Conservation (phyloP, 2,888 invertebrate species). For the Hydropsyche betteni region DNA sequence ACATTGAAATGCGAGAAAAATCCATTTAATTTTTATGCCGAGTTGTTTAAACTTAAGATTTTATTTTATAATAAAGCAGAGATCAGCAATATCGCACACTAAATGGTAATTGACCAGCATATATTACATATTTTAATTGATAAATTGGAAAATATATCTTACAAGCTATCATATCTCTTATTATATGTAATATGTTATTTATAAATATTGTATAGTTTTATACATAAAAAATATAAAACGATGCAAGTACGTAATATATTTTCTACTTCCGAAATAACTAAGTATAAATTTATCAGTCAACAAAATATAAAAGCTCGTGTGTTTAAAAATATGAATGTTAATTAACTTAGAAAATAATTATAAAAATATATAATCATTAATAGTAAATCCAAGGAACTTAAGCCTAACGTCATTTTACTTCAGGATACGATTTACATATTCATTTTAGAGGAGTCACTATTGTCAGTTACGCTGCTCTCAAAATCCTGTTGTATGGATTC, state of each 20-base stretch:
- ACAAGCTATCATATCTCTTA: too few relatives aligned
- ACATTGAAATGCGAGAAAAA: too few relatives aligned
- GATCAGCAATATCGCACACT: too few relatives aligned
- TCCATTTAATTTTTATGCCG: too few relatives aligned
- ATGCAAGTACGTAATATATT: neutral
- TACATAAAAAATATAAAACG: neutral
- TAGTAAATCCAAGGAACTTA: neutral
- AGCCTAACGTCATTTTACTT: neutral
- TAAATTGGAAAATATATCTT: too few relatives aligned
- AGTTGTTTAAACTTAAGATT: too few relatives aligned
- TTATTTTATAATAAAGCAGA: too few relatives aligned
- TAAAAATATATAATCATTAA: conserved; percentile 1
- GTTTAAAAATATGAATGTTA: neutral
- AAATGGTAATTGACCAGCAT: too few relatives aligned
- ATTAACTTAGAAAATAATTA: conserved; percentile 1
- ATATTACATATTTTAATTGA: too few relatives aligned
- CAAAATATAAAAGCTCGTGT: conserved; percentile 10
- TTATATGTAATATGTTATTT: too few relatives aligned
- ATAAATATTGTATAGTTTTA: too few relatives aligned
- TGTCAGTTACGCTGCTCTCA: conserved; percentile 33
- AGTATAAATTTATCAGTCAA: conserved; percentile 18
- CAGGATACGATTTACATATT: neutral
- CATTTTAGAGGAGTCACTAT: neutral
- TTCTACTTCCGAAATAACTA: conserved; percentile 3
- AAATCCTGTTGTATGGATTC: conserved; percentile 46